These are phyloP conservation scores for Noctuana brunneofusca DNA, from an alignment of 2,888 invertebrate genomes.

Conservation along the genomic window DNA sequence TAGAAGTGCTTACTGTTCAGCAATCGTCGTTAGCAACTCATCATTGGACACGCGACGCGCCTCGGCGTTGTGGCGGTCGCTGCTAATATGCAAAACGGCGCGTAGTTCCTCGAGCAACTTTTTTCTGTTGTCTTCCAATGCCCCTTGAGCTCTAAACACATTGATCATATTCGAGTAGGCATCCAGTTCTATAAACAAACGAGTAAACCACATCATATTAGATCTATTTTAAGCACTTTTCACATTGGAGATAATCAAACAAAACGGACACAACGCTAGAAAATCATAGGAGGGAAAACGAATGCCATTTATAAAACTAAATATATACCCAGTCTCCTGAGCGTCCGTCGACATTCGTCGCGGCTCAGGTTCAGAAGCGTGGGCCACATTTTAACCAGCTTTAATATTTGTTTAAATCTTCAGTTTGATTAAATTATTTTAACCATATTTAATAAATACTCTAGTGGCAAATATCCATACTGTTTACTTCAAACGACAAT, in stretches of 20 bases:
- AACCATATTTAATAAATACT: constrained; percentile 73
- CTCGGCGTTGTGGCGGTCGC: constrained; percentile 96
- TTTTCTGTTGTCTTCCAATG: constrained; percentile 91
- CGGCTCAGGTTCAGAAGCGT: constrained; percentile 91
- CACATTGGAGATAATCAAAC: constrained; percentile 49
- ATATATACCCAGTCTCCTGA: constrained; percentile 92
- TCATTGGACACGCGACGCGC: constrained; percentile 95
- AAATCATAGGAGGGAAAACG: constrained; percentile 81
- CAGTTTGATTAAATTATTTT: constrained; percentile 66
- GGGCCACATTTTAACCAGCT: constrained; percentile 82
- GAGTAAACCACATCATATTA: constrained; percentile 46
- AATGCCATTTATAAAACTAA: constrained; percentile 77
- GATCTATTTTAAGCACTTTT: constrained; percentile 41
- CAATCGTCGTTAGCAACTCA: constrained; percentile 93
- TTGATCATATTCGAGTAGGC: constrained; percentile 95
- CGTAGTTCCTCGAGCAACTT: constrained; percentile 92
- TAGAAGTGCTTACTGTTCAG: constrained; percentile 89
- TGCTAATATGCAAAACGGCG: constrained; percentile 91
- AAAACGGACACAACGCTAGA: constrained; percentile 57
- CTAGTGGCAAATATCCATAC: constrained; percentile 82
- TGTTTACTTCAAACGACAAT: constrained; percentile 84
- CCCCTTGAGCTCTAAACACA: constrained; percentile 96
- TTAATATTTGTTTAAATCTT: constrained; percentile 59
- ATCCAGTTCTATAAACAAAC: constrained; percentile 89
- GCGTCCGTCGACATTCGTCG: constrained; percentile 94